Evolutionary conservation across 2,113 vertebrate species (phyloP), one percentile per base, ranked within the genome.

Genomic region (Onychorhynchus coronatus): DNA sequence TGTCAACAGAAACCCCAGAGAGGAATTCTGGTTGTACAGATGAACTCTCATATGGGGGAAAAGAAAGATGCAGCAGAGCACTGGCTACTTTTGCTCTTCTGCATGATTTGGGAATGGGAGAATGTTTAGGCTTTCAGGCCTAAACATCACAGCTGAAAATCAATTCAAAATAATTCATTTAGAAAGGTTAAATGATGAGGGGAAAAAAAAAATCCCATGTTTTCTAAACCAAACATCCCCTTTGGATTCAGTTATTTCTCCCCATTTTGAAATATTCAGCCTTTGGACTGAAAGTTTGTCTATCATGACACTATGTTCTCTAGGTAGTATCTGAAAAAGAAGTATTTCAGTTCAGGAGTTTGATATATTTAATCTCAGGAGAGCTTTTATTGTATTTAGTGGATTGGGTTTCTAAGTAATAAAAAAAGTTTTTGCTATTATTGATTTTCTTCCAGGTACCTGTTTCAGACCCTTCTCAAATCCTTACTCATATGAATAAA

Each of bases 1-100:
- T 76, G 73, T 76, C 91, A 96, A 46, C 71, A 89, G 46, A 16
- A 88, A 78, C 53, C 63, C 46, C 42, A 62, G 77, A 91, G 44
- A 75, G 71, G 30, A 88, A 92, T 46, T 58, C 52, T 76, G 59
- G 65, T 90, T 55, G 62, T 47, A 89, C 75, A 59, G 42, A 94
- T 76, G 78, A 93, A 58, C 37, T 82, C 46, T 73, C 19, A 12
- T 14, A 50, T 3, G 6, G 6, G 22, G 39, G 80, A 80, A 91
- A 18, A 86, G 71, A 46, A 92, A 83, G 42, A 47, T 2, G 7
- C n/a, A 72, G 44, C 12, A 59, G 49, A 79, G 52, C 35, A 31
- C n/a, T 65, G 56, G 35, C 31, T 73, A 70, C 37, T 68, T 80
- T 21, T 74, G 31, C 46, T 66, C 46, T 75, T 94, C 39, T 65